Conservation (phyloP, 64 coral and sea anemone species). For the Trachythela sp. region DNA sequence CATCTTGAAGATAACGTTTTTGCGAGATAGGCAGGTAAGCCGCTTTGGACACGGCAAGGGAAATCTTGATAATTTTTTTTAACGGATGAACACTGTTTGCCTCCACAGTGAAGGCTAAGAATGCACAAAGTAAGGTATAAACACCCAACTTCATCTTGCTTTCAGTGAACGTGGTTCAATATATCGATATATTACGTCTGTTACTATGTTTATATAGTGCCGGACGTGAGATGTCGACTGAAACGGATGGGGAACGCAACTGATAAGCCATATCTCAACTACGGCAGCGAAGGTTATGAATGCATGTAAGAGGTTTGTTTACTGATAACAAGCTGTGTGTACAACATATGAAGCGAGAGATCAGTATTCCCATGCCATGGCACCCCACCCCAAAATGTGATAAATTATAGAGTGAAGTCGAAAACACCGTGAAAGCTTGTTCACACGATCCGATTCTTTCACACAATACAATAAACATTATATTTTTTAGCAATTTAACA, state of each 20-base stretch:
- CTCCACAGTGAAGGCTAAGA: not conserved
- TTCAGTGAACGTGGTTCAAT: too few species aligned
- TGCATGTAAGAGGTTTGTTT: not conserved
- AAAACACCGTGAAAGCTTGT: too few species aligned
- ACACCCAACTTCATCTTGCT: not conserved
- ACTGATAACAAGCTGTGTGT: not conserved
- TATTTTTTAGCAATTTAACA: too few species aligned
- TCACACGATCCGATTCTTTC: too few species aligned
- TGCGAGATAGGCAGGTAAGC: not conserved
- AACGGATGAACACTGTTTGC: not conserved
- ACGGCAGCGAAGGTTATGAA: not conserved
- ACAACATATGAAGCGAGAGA: not conserved
- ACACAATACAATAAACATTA: too few species aligned
- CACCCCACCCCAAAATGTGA: too few species aligned
- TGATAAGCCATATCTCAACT: not conserved
- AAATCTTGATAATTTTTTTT: not conserved
- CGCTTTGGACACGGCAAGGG: not conserved
- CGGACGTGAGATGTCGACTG: not conserved
- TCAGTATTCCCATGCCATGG: too few species aligned
- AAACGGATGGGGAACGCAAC: not conserved
- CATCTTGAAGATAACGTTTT: not conserved
- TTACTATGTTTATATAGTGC: not conserved
- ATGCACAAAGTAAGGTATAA: not conserved
- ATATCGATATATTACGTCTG: too few species aligned
- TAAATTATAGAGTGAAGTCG: too few species aligned